phyloP scores from a whole-genome alignment of 2,113 vertebrate genomes.

The Strix uralensis region DNA sequence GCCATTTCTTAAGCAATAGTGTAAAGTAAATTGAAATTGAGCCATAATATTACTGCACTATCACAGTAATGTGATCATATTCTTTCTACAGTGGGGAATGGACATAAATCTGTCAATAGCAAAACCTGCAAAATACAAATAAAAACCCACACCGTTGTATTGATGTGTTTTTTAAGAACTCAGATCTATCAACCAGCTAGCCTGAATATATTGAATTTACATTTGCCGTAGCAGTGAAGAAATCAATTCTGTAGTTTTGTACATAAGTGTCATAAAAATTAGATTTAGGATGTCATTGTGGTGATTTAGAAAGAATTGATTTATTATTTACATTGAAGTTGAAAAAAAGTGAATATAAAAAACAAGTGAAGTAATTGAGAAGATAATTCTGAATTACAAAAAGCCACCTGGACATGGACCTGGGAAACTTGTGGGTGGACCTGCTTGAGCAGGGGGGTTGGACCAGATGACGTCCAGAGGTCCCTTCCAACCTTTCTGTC shows the following conservation, averaged over 20 bases:
- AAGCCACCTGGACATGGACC: background rate
- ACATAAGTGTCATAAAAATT: slow-evolving; percentile 2
- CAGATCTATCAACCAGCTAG: background rate
- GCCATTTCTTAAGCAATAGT: slow-evolving; percentile 31
- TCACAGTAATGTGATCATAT: slow-evolving; percentile 2
- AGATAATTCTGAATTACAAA: background rate
- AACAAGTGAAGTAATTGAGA: background rate
- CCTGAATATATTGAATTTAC: slow-evolving; percentile 31
- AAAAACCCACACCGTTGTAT: background rate
- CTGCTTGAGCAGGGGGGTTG: background rate
- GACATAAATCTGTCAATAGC: slow-evolving; percentile 5
- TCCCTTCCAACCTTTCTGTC: background rate
- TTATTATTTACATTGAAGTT: slow-evolving; percentile 2
- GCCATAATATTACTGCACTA: background rate
- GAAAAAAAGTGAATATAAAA: background rate
- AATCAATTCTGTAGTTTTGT: slow-evolving; percentile 18
- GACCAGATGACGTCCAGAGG: background rate
- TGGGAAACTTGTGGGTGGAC: background rate
- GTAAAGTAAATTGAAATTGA: slow-evolving; percentile 49
- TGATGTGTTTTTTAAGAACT: slow-evolving; percentile 49
- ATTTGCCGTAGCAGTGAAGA: background rate
- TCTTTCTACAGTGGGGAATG: background rate
- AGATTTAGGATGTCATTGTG: background rate
- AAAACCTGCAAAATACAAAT: slow-evolving; percentile 6
- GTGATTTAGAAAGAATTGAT: slow-evolving; percentile 36